Evolutionary conservation across 2,888 invertebrate species (phyloP), one percentile per base, ranked within the genome.

Genomic region (Caenorhabditis sulstoni): DNA sequence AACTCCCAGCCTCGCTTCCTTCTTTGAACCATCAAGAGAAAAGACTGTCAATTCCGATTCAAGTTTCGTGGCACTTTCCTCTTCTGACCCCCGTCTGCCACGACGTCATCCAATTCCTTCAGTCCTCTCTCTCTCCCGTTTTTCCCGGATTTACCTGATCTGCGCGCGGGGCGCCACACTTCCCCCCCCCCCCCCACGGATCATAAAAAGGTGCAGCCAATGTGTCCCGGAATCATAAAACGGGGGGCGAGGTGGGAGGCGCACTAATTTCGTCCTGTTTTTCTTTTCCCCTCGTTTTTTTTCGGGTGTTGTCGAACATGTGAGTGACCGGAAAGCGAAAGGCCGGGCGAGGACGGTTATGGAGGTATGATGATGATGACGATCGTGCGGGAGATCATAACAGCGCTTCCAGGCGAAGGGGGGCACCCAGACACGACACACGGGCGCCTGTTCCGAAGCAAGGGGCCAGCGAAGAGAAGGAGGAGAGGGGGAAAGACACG

Each of bases 161-260:
- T 61, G 59, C 59, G 59, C 59, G 59, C 14, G 12, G 16, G 59
- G 58, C 58, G 58, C 58, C 58, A 58, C 39, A 41, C 58, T 44
- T 58, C 41, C 62, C 11, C 41, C 14, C 12, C 7, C 29, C 29
- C 29, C 18, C 18, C 39, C 53, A 57, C 44, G 57, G 71, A 49
- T 64, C 55, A 64, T 71, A 71, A 71, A 71, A 71, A 49, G 57
- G 57, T 39, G 57, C 41, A 55, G 37, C 41, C 57, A 57, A 57
- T 57, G 71, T 71, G 71, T 71, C 71, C 62, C 71, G 64, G 47
- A 71, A 55, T 71, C 71, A 64, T 71, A 71, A 71, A 71, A 71
- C 22, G 52, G 39, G 14, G 5, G 1, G n/a, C 35, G 55, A 8
- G 11, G 22, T 2, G 49, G 22, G 49, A 29, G 29, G 29, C 29